phyloP scores from a whole-genome alignment of 2,888 invertebrate genomes.

The Epiblema foenella region DNA sequence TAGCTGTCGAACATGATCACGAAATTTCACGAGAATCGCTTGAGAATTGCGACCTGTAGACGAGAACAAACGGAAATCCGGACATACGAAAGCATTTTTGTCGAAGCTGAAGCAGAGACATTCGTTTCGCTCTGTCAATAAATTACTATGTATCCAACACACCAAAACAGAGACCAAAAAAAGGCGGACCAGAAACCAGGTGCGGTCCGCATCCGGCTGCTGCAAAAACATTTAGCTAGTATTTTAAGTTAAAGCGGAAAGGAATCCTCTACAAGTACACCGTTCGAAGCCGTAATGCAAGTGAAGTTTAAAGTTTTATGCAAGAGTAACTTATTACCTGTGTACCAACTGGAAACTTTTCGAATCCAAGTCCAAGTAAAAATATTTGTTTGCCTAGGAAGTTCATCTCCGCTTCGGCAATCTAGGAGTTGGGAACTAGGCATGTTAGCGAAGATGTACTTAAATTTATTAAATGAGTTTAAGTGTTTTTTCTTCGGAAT shows the following conservation, averaged over 20 bases:
- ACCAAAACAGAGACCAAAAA: slow-evolving; percentile 49
- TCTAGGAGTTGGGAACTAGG: slow-evolving; percentile 26
- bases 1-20: too few relatives aligned
- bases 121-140: too few relatives aligned
- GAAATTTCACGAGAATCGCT: too few relatives aligned
- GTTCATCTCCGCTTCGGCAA: slow-evolving; percentile 28
- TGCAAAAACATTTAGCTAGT: slow-evolving; percentile 57
- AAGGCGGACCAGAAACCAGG: slow-evolving; percentile 68
- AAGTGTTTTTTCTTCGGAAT: neutral
- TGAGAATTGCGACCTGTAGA: too few relatives aligned
- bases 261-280: slow-evolving; percentile 57
- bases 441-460: slow-evolving; percentile 4
- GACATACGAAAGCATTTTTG: too few relatives aligned
- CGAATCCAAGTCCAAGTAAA: slow-evolving; percentile 40
- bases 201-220: slow-evolving; percentile 74
- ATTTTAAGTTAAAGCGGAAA: slow-evolving; percentile 55
- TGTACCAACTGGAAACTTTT: slow-evolving; percentile 32
- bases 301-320: slow-evolving; percentile 36
- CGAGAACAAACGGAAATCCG: too few relatives aligned
- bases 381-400: slow-evolving; percentile 43
- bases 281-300: slow-evolving; percentile 18
- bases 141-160: slow-evolving; percentile 3
- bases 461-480: slow-evolving; percentile 33
- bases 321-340: slow-evolving; percentile 40
- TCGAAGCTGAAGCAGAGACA: too few relatives aligned